Base-by-base conservation (phyloP, 2,888 invertebrate genomes). In the Argynnis bischoffii region DNA sequence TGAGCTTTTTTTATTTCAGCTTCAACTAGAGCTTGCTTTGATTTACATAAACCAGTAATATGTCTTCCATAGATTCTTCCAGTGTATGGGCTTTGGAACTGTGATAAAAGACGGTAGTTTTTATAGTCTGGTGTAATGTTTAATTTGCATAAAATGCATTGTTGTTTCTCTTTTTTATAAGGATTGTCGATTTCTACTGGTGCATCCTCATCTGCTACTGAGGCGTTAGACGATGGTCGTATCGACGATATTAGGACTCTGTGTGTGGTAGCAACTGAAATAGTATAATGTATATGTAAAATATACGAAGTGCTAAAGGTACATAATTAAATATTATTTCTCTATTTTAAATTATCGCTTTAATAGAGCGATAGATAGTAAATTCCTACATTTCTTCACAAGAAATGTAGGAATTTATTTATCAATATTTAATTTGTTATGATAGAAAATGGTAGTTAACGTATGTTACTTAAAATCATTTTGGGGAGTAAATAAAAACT, bases 1-100 rank as follows among this genome's bases (percentile, higher is more conserved):
- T 96, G 96, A 0, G 98, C 95, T 80, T 96, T 96, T 0, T 77
- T 79, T 50, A 98, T 96, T 82, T 97, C 97, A 6, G 79, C 82
- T 81, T 96, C 95, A 0, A 99, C 94, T 75, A 93, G 86, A 55
- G 92, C 92, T 78, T 99, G 98, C 83, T 98, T 97, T 8, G 89
- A 83, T 81, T 95, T 94, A 82, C 99, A 99, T 55, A 99, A 93
- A 0, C 99, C 98, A 5, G 99, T 99, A 54, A 99, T 97, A 79
- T 99, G 97, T 65, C 96, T 94, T 0, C 97, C 98, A 83, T 99
- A 99, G 71, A 99, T 95, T 74, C 96, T 94, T 0, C 99, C 99
- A 0, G 99, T 99, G 82, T 97, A 98, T 0, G 98, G 96, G 47
- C 99, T 99, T 81, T 99, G 97, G 87, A 99, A 99, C 85, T 99